Conservation (phyloP, 2,888 invertebrate genomes). For the Sesia bembeciformis region DNA sequence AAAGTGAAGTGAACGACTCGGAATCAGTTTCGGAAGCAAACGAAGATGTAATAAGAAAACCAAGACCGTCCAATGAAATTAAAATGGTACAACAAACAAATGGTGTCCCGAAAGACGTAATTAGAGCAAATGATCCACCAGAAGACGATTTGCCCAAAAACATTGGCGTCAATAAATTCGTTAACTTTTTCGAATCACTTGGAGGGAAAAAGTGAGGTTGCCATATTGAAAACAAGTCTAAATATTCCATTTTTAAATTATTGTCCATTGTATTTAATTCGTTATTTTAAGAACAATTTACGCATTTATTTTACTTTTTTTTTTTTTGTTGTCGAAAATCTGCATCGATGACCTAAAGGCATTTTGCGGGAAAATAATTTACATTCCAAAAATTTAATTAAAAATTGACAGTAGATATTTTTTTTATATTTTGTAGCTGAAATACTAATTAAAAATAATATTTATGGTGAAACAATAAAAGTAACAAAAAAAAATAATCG, state of each 20-base stretch:
- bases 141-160: constrained; percentile 66
- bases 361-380: no score
- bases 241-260: neutral
- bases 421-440: neutral
- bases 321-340: neutral
- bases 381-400: neutral
- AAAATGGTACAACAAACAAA: constrained; percentile 52
- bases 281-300: neutral
- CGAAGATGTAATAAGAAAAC: constrained; percentile 18
- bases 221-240: neutral
- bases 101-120: constrained; percentile 52
- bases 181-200: constrained; percentile 65
- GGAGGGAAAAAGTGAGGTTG: constrained; percentile 54
- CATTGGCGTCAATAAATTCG: constrained; percentile 66
- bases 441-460: neutral
- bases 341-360: no score
- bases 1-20: neutral
- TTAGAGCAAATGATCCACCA: constrained; percentile 61
- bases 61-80: constrained; percentile 55
- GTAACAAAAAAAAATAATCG: no score
- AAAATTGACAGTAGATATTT: neutral
- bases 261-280: neutral
- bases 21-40: neutral
- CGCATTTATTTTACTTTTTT: neutral
- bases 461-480: no score